Evolutionary conservation across 2,797 vertebrate genomes (phyloP), one percentile per base, ranked within the genome.

Genomic region (Scleropages formosus): DNA sequence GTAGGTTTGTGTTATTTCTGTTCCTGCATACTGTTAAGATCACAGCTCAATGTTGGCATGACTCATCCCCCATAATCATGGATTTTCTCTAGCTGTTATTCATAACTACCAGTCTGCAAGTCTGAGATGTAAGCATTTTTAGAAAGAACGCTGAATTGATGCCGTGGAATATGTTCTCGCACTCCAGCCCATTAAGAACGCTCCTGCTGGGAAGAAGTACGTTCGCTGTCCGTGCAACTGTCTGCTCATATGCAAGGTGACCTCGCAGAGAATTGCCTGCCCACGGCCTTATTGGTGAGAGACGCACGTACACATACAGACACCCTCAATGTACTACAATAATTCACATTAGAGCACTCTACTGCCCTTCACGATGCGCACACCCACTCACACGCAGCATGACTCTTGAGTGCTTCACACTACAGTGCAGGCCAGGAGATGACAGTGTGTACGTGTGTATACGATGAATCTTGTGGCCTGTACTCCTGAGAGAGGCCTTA

Each of bases 181-280:
- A 83, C 82, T 85, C 22, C 87, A 98, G 96, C 95, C 96, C 75
- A 97, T 97, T 89, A 97, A 97, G 87, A 97, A 96, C 72, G 95
- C 96, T 79, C 95, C 96, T 7, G 91, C 93, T 16, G 95, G 96
- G 76, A 97, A 97, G 90, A 96, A 98, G 85, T 98, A 98, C 61
- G 96, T 98, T 22, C 91, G 95, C 77, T 98, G 96, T 82, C 95
- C 96, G 68, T 98, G 96, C 87, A 97, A 97, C 88, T 98, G 96
- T 85, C 93, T 98, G 75, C 93, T 98, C 82, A 97, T 98, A 89
- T 98, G 96, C 91, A 96, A 96, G 89, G 95, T 96, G 85, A 96
- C 95, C 4, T 96, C 96, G 76, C 96, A 96, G 84, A 91, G 96
- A 86, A 97, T 98, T 76, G 96, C 96, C 80, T 98, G 96, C 77